Percentiles rank a stretch among this genome's conserved stretches.
Conservation (phyloP, 2,797 vertebrate species). For the Schizothorax lantsangensis region DNA sequence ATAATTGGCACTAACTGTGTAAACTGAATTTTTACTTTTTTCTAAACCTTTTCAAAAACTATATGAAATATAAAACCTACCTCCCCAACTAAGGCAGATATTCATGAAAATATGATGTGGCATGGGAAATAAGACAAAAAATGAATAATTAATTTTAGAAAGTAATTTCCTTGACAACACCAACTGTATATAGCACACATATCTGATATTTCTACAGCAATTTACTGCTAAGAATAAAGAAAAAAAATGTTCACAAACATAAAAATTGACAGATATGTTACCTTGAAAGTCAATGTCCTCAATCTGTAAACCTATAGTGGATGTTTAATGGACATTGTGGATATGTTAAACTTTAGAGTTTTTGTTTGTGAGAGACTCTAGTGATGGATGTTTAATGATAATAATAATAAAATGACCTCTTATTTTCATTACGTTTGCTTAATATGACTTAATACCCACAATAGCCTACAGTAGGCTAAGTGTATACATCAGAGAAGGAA, state of each 20-base stretch:
- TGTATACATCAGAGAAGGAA: background rate
- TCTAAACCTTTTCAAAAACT: background rate
- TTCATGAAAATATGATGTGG: background rate
- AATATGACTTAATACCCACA: background rate
- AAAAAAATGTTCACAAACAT: background rate
- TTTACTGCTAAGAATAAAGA: background rate
- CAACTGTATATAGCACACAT: background rate
- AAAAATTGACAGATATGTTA: background rate
- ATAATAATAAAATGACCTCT: background rate
- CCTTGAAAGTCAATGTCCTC: background rate
- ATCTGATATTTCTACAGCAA: background rate
- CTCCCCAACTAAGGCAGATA: conserved; percentile 2
- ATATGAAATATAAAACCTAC: conserved; percentile 4
- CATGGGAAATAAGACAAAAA: background rate
- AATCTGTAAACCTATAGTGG: background rate
- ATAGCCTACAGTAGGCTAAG: no score
- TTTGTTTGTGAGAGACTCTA: background rate
- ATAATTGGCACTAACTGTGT: background rate
- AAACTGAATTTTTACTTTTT: background rate
- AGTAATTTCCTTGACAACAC: background rate
- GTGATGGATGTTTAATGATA: background rate
- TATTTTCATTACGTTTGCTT: background rate
- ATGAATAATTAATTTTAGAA: background rate
- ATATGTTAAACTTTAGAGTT: background rate
- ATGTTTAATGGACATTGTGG: background rate